Evolutionary conservation across 2,888 invertebrate genomes (phyloP).

Genomic region (Pseudolycoriella hygida): DNA sequence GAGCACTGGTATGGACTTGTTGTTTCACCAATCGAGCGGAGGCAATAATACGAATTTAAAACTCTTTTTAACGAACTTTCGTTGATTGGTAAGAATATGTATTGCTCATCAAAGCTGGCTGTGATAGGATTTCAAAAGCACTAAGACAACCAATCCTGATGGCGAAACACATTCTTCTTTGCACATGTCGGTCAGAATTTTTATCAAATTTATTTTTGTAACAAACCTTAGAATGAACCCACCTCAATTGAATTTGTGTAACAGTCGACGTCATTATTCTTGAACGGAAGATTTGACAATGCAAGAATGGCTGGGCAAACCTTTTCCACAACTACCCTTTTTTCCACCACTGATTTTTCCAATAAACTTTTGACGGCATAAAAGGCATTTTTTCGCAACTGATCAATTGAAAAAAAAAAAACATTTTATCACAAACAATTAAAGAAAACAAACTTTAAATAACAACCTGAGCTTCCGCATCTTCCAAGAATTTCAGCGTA

Average conservation of each 20-base stretch:
- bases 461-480: neutral
- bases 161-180: slow-evolving; percentile 15
- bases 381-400: slow-evolving; percentile 3
- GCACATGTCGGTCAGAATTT: neutral
- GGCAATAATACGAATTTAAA: too few species aligned
- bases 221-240: neutral
- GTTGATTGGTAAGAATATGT: slow-evolving; percentile 13
- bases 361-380: slow-evolving; percentile 1
- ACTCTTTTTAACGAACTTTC: neutral
- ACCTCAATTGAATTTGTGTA: slow-evolving; percentile 5
- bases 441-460: neutral
- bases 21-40: too few species aligned
- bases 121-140: slow-evolving; percentile 24
- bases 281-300: neutral
- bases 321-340: neutral
- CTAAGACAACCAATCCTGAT: slow-evolving; percentile 28
- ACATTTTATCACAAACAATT: too few species aligned
- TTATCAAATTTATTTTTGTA: too few species aligned
- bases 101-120: slow-evolving; percentile 31
- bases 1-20: slow-evolving; percentile 15
- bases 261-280: slow-evolving; percentile 1
- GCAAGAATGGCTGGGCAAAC: slow-evolving; percentile 5
- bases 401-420: neutral
- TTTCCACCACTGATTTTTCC: slow-evolving; percentile 2
- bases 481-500: slow-evolving; percentile 2